Evolutionary conservation across 2,888 invertebrate genomes (phyloP).

Genomic region (Cheilosia vernalis): DNA sequence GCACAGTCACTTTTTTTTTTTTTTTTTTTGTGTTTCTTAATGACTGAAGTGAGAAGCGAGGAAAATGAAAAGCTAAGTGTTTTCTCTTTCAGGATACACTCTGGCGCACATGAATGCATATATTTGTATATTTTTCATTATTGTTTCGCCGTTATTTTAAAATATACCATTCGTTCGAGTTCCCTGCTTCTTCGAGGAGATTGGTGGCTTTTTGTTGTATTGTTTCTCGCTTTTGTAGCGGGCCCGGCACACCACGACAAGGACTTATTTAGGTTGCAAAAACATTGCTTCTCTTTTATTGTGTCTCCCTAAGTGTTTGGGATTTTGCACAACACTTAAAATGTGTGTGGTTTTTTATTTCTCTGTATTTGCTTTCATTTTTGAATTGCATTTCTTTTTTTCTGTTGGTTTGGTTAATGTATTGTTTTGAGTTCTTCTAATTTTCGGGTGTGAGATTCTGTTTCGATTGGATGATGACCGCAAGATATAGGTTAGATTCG

Average conservation of each 20-base stretch:
- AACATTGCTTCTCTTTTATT: slow-evolving; percentile 55
- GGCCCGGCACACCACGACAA: slow-evolving; percentile 38
- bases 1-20: slow-evolving; percentile 24
- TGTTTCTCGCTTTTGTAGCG: slow-evolving; percentile 44
- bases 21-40: slow-evolving; percentile 68
- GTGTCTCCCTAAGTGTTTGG: slow-evolving; percentile 70
- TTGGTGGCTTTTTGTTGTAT: slow-evolving; percentile 41
- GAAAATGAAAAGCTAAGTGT: slow-evolving; percentile 70
- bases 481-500: slow-evolving; percentile 37
- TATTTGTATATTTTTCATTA: slow-evolving; percentile 26
- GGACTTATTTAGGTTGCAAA: slow-evolving; percentile 68
- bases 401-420: slow-evolving; percentile 45
- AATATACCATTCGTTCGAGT: slow-evolving; percentile 53
- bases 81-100: slow-evolving; percentile 16
- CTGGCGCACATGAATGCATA: neutral
- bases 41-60: slow-evolving; percentile 61
- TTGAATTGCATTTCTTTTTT: slow-evolving; percentile 37
- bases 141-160: slow-evolving; percentile 38
- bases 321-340: slow-evolving; percentile 69
- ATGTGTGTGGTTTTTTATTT: slow-evolving; percentile 27
- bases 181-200: slow-evolving; percentile 49
- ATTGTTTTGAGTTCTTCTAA: slow-evolving; percentile 1
- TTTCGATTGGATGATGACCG: slow-evolving; percentile 24
- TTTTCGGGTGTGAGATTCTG: neutral
- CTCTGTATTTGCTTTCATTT: slow-evolving; percentile 42